Percentiles rank a stretch among this genome's conserved stretches.
Conservation (phyloP, 2,113 vertebrate species). For the Muscicapa adusta region DNA sequence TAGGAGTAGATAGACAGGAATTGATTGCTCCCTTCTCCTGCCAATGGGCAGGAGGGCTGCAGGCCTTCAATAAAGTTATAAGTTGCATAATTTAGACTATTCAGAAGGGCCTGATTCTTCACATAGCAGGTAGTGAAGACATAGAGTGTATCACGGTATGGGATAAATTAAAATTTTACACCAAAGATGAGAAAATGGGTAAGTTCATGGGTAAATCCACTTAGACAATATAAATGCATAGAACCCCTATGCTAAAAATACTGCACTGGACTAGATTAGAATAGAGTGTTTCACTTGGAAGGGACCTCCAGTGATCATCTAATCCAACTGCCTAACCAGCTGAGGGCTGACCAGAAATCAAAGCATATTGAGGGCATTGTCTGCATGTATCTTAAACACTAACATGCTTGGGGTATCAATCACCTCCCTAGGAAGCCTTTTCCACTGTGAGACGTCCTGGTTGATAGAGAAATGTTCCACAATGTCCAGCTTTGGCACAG, state of each 20-base stretch:
- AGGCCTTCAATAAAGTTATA: background rate
- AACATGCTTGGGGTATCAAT: background rate
- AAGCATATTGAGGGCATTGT: background rate
- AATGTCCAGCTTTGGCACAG: background rate
- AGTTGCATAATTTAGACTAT: background rate
- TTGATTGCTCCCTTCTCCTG: background rate
- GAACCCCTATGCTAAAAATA: background rate
- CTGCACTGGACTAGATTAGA: background rate
- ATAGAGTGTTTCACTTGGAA: background rate
- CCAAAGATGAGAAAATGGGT: background rate
- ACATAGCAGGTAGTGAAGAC: background rate
- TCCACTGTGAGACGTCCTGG: background rate
- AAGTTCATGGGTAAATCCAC: background rate
- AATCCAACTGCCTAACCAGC: background rate
- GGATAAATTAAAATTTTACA: background rate
- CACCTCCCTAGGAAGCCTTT: background rate
- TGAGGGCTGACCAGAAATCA: background rate
- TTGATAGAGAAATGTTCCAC: background rate
- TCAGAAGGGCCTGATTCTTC: background rate
- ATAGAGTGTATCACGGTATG: background rate
- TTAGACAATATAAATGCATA: background rate
- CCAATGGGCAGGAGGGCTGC: background rate
- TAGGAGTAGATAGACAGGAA: background rate
- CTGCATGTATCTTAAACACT: background rate
- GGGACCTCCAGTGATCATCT: fast-evolving